phyloP scores from a whole-genome alignment of 2,888 invertebrate species.

The Aspidiotus destructor region DNA sequence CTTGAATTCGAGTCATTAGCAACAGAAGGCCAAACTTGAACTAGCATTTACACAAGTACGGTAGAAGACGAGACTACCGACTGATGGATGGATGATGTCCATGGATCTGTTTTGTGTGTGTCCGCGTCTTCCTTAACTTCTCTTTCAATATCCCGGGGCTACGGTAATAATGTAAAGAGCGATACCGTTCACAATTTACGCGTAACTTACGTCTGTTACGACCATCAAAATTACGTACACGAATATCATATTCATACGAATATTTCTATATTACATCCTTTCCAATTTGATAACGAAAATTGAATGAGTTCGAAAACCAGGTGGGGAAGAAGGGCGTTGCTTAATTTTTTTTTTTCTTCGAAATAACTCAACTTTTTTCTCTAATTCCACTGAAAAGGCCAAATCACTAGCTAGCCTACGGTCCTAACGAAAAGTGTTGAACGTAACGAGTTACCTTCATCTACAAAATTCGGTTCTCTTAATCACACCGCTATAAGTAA shows the following conservation, averaged over 20 bases:
- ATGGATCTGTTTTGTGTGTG: constrained; percentile 30
- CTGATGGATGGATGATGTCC: constrained; percentile 32
- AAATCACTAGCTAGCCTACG: not conserved
- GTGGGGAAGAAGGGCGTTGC: too few relatives aligned
- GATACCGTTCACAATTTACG: constrained; percentile 25
- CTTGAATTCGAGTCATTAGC: constrained; percentile 24
- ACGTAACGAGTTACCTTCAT: constrained; percentile 2
- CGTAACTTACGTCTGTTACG: not conserved
- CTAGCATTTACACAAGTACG: constrained; percentile 29
- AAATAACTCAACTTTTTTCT: not conserved
- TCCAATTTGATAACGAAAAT: too few relatives aligned
- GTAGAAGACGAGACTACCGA: constrained; percentile 31
- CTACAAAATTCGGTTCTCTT: not conserved
- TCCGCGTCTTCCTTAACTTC: constrained; percentile 30
- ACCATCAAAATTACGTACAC: too few relatives aligned
- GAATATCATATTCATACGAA: too few relatives aligned
- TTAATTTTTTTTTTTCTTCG: too few relatives aligned
- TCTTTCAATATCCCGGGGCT: constrained; percentile 22
- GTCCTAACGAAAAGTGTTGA: not conserved
- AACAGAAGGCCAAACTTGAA: constrained; percentile 27
- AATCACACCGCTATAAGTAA: not conserved
- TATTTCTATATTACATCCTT: too few relatives aligned
- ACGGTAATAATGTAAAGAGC: constrained; percentile 5
- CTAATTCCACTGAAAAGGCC: not conserved
- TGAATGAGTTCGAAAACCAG: too few relatives aligned